Evolutionary conservation across 2,113 vertebrate genomes (phyloP).

Genomic region (Cygnus atratus): DNA sequence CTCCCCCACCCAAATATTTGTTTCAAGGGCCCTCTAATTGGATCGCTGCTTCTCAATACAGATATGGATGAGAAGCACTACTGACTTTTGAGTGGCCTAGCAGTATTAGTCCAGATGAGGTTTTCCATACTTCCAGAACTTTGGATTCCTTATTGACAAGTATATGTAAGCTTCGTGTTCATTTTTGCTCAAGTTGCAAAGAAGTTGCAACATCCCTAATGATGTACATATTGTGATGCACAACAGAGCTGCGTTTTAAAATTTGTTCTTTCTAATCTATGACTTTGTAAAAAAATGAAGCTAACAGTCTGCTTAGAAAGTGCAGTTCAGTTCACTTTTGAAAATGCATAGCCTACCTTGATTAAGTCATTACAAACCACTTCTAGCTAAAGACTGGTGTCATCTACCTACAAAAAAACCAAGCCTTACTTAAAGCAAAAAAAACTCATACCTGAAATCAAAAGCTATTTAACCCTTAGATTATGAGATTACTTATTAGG

Average conservation of each 20-base stretch:
- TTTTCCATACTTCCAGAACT: neutral
- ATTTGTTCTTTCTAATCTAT: neutral
- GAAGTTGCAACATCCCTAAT: neutral
- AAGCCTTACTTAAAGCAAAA: neutral
- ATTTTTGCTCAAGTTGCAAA: neutral
- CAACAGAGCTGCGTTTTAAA: neutral
- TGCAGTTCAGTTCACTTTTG: neutral
- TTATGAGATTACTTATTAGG: neutral
- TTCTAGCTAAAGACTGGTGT: neutral
- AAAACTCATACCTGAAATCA: neutral
- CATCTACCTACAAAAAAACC: neutral
- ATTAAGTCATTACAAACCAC: constrained; percentile 13
- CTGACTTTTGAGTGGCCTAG: neutral
- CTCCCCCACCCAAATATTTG: neutral
- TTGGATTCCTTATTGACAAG: neutral
- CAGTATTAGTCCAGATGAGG: neutral
- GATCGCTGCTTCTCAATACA: neutral
- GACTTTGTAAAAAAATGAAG: neutral
- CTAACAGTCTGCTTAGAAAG: neutral
- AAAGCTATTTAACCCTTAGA: neutral
- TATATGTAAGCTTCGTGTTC: neutral
- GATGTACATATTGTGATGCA: neutral
- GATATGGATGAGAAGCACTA: neutral
- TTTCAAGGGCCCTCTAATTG: neutral
- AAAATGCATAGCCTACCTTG: constrained; percentile 7